These are phyloP conservation scores for Polylopha cassiicola DNA, from an alignment of 2,888 invertebrate genomes.

Conservation along the genomic window DNA sequence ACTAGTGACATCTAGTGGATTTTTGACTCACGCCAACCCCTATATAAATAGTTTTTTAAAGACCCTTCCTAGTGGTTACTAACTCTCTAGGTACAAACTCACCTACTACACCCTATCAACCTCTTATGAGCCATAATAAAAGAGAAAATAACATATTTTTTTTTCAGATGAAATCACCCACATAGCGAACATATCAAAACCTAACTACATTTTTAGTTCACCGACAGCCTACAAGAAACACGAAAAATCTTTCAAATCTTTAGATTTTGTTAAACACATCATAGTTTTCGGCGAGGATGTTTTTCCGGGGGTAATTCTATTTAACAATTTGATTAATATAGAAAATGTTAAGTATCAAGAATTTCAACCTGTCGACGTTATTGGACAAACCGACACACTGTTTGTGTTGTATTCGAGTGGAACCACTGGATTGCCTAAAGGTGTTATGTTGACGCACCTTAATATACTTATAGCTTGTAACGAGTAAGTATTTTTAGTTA, in stretches of 20 bases:
- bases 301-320: neutral
- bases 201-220: conserved; percentile 21
- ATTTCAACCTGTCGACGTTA: conserved; percentile 26
- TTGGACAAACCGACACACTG: conserved; percentile 28
- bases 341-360: conserved; percentile 11
- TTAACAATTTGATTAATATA: conserved; percentile 2
- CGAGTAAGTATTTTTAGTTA: conserved; percentile 25
- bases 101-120: too few species aligned
- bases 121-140: too few species aligned
- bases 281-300: conserved; percentile 22
- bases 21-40: too few species aligned
- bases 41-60: too few species aligned
- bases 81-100: too few species aligned
- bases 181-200: conserved; percentile 20
- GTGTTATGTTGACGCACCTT: conserved; percentile 32
- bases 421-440: conserved; percentile 35
- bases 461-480: conserved; percentile 25
- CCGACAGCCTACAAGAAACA: conserved; percentile 11
- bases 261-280: conserved; percentile 15
- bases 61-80: too few species aligned
- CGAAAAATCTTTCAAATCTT: conserved; percentile 1
- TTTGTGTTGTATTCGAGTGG: conserved; percentile 34
- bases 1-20: too few species aligned
- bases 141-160: too few species aligned
- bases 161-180: conserved; percentile 24